Base-by-base conservation (phyloP, 2,797 vertebrate genomes). In the Megalops cyprinoides region DNA sequence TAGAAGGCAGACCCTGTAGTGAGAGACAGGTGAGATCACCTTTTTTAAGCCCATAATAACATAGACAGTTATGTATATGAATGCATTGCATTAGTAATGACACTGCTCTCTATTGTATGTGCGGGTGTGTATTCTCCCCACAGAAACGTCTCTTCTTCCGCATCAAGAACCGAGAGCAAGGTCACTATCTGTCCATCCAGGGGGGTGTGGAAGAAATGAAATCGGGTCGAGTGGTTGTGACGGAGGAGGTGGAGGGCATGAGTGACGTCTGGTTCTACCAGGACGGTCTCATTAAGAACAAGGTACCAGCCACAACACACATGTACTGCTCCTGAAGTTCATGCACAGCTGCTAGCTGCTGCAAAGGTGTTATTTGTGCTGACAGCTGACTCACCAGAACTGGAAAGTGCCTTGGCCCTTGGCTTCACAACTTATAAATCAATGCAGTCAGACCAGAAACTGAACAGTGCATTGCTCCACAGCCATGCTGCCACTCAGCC, bases 241-340 rank as follows among this genome's bases (percentile, higher is more conserved):
- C 92, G 0, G 86, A 92, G 28, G 87, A 94, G 74, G 88, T 86
- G 2, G 95, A 97, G 37, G 92, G 92, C 20, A 93, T 90, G 88
- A 96, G 90, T 74, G 96, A 95, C 28, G 0, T 97, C 85, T 99
- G 97, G 97, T 97, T 93, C 93, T 99, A 97, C 23, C 94, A 98
- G 86, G 94, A 97, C 0, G 98, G 98, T 15, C 88, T 97, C 62
- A 90, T 99, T 73, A 99, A 98, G 88, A 98, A 94, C 92, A 98
- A 98, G 95, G 98, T 99, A 83, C 74, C 76, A 74, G 77, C 37
- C 20, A 53, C 51, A 53, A 53, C 51, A 53, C 23, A 23, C 20
- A 14, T 20, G 23, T 5, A 53, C 51, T 53, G 18, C 51, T 15
- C 51, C 23, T 1, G 51, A 20, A 15, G 1, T 53, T 53, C 6